Evolutionary conservation across 2,888 invertebrate species (phyloP).

Genomic region (Drosophila kanekoi): DNA sequence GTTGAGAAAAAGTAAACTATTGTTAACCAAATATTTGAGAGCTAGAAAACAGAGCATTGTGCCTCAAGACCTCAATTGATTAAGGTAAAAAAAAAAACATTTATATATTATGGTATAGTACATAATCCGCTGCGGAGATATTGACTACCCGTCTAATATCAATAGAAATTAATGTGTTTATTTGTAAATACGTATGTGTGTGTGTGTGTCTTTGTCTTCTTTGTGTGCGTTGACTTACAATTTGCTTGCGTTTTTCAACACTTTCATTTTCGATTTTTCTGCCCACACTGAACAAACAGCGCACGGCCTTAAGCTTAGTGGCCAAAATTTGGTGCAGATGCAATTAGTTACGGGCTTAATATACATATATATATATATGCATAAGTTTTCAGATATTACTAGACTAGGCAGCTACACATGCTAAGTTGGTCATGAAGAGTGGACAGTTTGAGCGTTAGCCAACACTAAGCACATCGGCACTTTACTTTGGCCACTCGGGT

Average conservation of each 20-base stretch:
- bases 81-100: neutral
- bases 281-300: constrained; percentile 78
- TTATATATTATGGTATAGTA: constrained; percentile 1
- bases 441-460: constrained; percentile 24
- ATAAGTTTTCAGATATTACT: too few species aligned
- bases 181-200: neutral
- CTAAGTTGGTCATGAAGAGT: neutral
- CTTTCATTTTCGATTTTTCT: constrained; percentile 56
- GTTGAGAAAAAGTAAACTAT: constrained; percentile 12
- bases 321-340: constrained; percentile 53
- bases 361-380: neutral
- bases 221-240: constrained; percentile 55
- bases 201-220: constrained; percentile 28
- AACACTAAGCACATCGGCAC: constrained; percentile 52
- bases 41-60: constrained; percentile 27
- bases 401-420: neutral
- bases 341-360: constrained; percentile 38
- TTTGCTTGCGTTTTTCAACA: constrained; percentile 53
- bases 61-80: constrained; percentile 27
- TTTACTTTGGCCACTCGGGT: constrained; percentile 55
- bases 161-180: constrained; percentile 1
- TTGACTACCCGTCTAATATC: neutral
- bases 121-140: neutral
- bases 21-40: neutral
- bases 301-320: constrained; percentile 68